Percentiles rank a stretch among this genome's conserved stretches.
Evolutionary conservation across 2,888 invertebrate genomes (phyloP).

Genomic region (Volucella bombylans): DNA sequence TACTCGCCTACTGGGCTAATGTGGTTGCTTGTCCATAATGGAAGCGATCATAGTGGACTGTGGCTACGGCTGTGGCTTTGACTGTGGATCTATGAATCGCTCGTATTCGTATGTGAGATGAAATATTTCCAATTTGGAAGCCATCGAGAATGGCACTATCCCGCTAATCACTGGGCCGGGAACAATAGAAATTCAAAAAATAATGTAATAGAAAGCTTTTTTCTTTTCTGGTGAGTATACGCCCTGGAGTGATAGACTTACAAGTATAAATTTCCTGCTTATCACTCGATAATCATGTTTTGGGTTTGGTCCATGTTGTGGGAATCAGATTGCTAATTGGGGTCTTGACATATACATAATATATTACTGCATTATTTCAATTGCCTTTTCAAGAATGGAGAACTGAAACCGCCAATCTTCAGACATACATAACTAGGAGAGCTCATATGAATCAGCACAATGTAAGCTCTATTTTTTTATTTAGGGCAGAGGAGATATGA

Average conservation of each 20-base stretch:
- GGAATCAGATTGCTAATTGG: slow-evolving; percentile 17
- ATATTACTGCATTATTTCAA: background rate
- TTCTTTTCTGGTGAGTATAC: slow-evolving; percentile 51
- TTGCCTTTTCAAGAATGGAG: too few relatives aligned
- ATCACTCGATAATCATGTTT: slow-evolving; percentile 33
- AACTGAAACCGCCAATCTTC: too few relatives aligned
- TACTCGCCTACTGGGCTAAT: slow-evolving; percentile 54
- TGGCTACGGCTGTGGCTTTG: background rate
- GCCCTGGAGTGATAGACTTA: slow-evolving; percentile 70
- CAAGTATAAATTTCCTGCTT: slow-evolving; percentile 54
- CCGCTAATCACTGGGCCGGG: slow-evolving; percentile 23
- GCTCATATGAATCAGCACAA: too few relatives aligned
- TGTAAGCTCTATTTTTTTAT: too few relatives aligned
- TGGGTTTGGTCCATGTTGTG: slow-evolving; percentile 3
- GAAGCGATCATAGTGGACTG: slow-evolving; percentile 53
- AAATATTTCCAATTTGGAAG: slow-evolving; percentile 59
- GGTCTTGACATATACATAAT: background rate
- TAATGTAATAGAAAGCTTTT: slow-evolving; percentile 67
- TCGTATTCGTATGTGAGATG: slow-evolving; percentile 34
- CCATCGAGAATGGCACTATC: slow-evolving; percentile 50
- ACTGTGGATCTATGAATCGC: too few relatives aligned
- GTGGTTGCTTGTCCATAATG: slow-evolving; percentile 48
- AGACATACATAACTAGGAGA: too few relatives aligned
- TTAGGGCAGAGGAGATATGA: too few relatives aligned
- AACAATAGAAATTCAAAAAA: slow-evolving; percentile 38